Conservation (phyloP, 2,797 vertebrate genomes). For the Sebastolobus altivelis region DNA sequence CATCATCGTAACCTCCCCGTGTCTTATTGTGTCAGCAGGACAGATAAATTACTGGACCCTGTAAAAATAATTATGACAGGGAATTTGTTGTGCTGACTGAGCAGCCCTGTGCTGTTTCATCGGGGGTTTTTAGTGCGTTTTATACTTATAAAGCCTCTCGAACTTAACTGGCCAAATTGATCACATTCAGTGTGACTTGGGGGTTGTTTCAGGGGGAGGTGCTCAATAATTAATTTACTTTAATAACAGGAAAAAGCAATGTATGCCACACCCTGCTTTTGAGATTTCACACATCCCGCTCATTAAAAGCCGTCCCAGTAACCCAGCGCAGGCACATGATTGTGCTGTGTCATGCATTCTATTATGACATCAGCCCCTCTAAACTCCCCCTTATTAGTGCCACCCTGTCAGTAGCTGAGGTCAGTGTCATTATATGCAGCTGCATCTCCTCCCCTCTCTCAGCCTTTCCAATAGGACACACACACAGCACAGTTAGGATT, state of each 20-base stretch:
- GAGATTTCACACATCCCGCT: conserved; percentile 13
- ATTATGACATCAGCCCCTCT: conserved; percentile 23
- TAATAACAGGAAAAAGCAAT: conserved; percentile 38
- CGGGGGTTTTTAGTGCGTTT: conserved; percentile 50
- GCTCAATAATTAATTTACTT: conserved; percentile 61
- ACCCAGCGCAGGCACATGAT: conserved; percentile 11
- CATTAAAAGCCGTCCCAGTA: conserved; percentile 46
- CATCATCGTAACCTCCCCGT: conserved; percentile 37
- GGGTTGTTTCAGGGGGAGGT: conserved; percentile 40
- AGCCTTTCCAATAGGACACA: conserved; percentile 40
- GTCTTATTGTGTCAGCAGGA: conserved; percentile 68
- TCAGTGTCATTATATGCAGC: conserved; percentile 41
- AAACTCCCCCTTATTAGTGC: conserved; percentile 39
- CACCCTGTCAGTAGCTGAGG: conserved; percentile 33
- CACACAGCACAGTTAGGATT: conserved; percentile 46
- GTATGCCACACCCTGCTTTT: conserved; percentile 9
- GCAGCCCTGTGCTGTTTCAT: conserved; percentile 51
- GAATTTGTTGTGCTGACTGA: conserved; percentile 72
- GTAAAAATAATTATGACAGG: conserved; percentile 69
- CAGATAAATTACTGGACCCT: conserved; percentile 58
- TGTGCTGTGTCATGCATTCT: conserved; percentile 34
- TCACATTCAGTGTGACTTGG: conserved; percentile 46
- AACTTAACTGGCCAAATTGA: conserved; percentile 57
- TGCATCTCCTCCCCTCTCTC: conserved; percentile 36
- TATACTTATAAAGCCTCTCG: conserved; percentile 41